These are phyloP conservation scores for Hypomecis atomaria DNA, from an alignment of 2,888 invertebrate genomes.

Conservation along the genomic window DNA sequence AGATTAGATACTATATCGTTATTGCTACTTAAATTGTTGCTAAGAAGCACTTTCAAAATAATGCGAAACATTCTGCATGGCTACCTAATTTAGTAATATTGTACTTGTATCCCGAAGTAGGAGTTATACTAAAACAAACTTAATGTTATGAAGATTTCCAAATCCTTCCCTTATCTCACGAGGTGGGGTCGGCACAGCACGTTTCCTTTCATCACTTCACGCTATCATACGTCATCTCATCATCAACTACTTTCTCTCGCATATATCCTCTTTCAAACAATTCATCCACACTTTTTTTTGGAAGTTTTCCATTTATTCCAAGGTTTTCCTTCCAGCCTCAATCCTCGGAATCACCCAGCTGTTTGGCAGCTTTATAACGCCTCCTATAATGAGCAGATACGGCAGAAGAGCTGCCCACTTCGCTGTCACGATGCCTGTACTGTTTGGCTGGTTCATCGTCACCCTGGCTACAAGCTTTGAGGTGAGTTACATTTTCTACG, in stretches of 20 bases:
- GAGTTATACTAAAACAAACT: too few relatives aligned
- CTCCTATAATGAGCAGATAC: slow-evolving; percentile 75
- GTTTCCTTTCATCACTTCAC: too few relatives aligned
- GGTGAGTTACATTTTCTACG: slow-evolving; percentile 37
- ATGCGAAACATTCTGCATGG: too few relatives aligned
- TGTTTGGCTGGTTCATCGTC: slow-evolving; percentile 82
- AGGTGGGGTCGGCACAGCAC: too few relatives aligned
- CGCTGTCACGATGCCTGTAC: slow-evolving; percentile 72
- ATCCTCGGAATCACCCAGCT: slow-evolving; percentile 62
- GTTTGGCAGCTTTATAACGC: slow-evolving; percentile 64
- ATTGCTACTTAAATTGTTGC: slow-evolving; percentile 11
- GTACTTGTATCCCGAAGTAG: background rate
- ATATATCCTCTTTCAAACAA: too few relatives aligned
- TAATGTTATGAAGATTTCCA: too few relatives aligned
- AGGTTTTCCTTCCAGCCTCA: slow-evolving; percentile 55
- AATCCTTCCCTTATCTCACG: too few relatives aligned
- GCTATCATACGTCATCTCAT: too few relatives aligned
- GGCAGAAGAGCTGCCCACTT: slow-evolving; percentile 82
- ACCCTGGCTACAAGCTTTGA: slow-evolving; percentile 67
- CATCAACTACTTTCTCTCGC: too few relatives aligned
- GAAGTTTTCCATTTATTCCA: background rate
- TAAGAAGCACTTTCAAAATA: slow-evolving; percentile 1
- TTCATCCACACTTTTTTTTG: too few relatives aligned
- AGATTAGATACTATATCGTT: slow-evolving; percentile 3
- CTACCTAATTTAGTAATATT: too few relatives aligned